phyloP scores from a whole-genome alignment of 2,888 invertebrate genomes.

The Hydrotaea cyrtoneurina region DNA sequence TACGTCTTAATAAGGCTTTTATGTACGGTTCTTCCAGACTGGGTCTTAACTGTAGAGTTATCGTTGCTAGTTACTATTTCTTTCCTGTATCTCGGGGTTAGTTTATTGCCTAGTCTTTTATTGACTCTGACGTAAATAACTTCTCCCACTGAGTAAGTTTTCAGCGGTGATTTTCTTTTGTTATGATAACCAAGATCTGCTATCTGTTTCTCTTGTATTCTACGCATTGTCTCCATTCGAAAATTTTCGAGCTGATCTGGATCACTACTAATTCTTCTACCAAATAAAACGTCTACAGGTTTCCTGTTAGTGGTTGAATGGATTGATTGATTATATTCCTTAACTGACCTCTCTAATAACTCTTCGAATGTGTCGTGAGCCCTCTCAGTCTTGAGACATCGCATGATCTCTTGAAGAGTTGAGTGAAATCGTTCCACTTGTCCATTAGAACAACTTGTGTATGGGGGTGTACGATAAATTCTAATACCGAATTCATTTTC shows the following conservation, averaged over 20 bases:
- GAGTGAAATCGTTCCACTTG: conserved; percentile 44
- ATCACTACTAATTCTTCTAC: neutral
- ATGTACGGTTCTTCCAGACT: neutral
- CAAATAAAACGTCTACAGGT: conserved; percentile 40
- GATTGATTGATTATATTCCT: conserved; percentile 22
- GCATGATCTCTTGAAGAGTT: conserved; percentile 37
- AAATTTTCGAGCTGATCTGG: conserved; percentile 32
- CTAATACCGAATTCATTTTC: neutral
- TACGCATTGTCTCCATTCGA: conserved; percentile 22
- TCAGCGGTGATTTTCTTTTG: neutral
- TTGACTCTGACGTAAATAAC: too few relatives aligned
- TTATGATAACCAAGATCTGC: conserved; percentile 26
- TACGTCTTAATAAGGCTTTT: too few relatives aligned
- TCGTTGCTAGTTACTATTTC: conserved; percentile 16
- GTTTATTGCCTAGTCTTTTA: conserved; percentile 26
- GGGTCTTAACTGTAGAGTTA: conserved; percentile 27
- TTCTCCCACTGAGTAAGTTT: conserved; percentile 13
- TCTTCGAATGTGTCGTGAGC: conserved; percentile 35
- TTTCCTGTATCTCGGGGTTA: conserved; percentile 26
- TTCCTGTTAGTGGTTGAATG: conserved; percentile 38
- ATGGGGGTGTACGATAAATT: conserved; percentile 26
- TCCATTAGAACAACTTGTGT: conserved; percentile 36
- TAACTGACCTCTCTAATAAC: conserved; percentile 29
- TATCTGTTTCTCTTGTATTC: conserved; percentile 25
- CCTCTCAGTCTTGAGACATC: conserved; percentile 24